Conservation (phyloP, 2,797 vertebrate genomes). For the Siniperca obscura region DNA sequence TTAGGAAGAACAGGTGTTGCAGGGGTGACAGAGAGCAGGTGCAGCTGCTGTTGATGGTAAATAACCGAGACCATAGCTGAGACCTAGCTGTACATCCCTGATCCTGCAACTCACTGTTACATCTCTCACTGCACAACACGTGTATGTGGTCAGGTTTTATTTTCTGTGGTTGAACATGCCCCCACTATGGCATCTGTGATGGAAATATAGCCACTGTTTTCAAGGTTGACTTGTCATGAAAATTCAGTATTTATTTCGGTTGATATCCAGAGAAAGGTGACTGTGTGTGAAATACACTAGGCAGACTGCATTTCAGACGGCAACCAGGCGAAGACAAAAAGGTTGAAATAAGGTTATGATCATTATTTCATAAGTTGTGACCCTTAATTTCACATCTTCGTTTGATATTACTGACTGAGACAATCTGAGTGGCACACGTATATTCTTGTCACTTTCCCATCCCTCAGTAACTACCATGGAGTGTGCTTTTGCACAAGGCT, state of each 20-base stretch:
- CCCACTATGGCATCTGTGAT: constrained; percentile 49
- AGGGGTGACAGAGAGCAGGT: constrained; percentile 43
- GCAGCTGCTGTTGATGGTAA: constrained; percentile 41
- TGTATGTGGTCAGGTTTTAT: constrained; percentile 53
- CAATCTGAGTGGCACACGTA: constrained; percentile 6
- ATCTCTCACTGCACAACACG: constrained; percentile 45
- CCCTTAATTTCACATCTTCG: background rate
- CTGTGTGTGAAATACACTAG: constrained; percentile 2
- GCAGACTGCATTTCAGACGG: background rate
- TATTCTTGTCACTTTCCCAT: background rate
- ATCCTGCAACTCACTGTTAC: constrained; percentile 37
- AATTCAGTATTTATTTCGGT: constrained; percentile 62
- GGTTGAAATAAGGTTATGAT: constrained; percentile 24
- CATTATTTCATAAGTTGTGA: constrained; percentile 1
- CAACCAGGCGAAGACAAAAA: constrained; percentile 17
- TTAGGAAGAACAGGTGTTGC: constrained; percentile 18
- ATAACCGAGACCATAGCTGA: constrained; percentile 21
- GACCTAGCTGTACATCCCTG: constrained; percentile 25
- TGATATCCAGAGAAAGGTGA: constrained; percentile 42
- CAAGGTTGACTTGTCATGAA: constrained; percentile 68
- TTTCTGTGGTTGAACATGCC: constrained; percentile 61
- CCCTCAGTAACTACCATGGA: background rate
- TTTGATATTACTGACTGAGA: constrained; percentile 20
- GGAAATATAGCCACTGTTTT: constrained; percentile 68
- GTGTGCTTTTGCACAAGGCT: background rate